Evolutionary conservation across 2,113 vertebrate species (phyloP).

Genomic region (Tragelaphus strepsiceros): DNA sequence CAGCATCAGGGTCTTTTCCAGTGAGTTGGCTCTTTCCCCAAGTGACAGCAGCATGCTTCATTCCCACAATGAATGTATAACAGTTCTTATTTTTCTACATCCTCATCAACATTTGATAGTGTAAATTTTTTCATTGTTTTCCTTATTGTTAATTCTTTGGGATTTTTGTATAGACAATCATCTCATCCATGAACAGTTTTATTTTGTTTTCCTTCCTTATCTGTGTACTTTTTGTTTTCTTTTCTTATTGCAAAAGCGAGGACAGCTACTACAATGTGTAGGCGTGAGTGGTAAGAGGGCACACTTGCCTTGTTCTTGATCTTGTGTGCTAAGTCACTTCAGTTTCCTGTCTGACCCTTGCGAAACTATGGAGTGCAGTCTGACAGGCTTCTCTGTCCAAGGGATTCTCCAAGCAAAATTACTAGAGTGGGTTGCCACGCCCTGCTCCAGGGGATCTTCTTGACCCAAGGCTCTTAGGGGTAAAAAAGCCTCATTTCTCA

Average conservation of each 20-base stretch:
- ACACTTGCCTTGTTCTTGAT: neutral
- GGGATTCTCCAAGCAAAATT: neutral
- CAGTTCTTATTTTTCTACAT: neutral
- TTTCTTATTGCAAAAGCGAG: neutral
- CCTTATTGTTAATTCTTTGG: neutral
- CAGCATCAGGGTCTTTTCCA: neutral
- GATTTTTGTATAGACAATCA: neutral
- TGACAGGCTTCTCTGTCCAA: neutral
- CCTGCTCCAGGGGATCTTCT: neutral
- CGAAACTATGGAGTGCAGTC: neutral
- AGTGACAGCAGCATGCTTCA: neutral
- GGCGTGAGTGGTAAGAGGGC: neutral
- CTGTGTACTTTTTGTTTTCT: neutral
- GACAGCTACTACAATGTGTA: neutral
- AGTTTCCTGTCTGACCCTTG: neutral
- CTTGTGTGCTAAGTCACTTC: neutral
- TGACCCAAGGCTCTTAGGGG: neutral
- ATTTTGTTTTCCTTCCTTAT: neutral
- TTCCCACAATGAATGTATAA: neutral
- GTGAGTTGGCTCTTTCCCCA: neutral
- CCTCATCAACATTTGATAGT: neutral
- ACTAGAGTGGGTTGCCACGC: accelerated
- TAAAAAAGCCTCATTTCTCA: neutral
- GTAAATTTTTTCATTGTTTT: neutral
- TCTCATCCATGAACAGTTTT: neutral